Conservation (phyloP, 2,797 vertebrate species). For the Sorex maritimensis region DNA sequence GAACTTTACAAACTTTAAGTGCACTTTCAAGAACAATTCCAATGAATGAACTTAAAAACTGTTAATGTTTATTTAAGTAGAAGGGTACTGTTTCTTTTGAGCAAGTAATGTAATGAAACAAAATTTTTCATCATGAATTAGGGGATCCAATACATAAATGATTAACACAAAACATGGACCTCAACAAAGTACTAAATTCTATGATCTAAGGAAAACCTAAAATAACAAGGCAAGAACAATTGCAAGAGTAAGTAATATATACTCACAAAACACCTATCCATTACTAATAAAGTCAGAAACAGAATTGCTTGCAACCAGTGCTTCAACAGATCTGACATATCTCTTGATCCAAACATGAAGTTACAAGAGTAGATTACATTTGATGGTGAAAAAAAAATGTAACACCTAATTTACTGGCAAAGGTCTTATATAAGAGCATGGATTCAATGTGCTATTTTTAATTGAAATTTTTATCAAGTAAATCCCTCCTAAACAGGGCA, state of each 20-base stretch:
- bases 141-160: neutral
- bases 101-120: slow-evolving; percentile 35
- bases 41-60: slow-evolving; percentile 70
- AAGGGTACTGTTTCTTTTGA: slow-evolving; percentile 33
- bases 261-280: slow-evolving; percentile 41
- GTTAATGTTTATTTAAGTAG: slow-evolving; percentile 59
- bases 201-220: slow-evolving; percentile 50
- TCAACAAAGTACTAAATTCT: neutral
- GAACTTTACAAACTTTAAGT: neutral
- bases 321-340: neutral
- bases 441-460: neutral
- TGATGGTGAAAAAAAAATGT: slow-evolving; percentile 20
- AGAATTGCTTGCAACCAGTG: neutral
- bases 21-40: slow-evolving; percentile 50
- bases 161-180: neutral
- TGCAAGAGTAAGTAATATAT: neutral
- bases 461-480: slow-evolving; percentile 33
- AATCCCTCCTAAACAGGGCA: neutral
- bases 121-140: slow-evolving; percentile 59
- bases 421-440: neutral
- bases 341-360: slow-evolving; percentile 32
- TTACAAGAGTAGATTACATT: slow-evolving; percentile 13
- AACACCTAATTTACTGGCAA: neutral
- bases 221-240: neutral
- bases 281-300: slow-evolving; percentile 57